Percentiles rank a stretch among this genome's conserved stretches.
Conservation (phyloP, 2,888 invertebrate species). For the Schrankia costaestrigalis region DNA sequence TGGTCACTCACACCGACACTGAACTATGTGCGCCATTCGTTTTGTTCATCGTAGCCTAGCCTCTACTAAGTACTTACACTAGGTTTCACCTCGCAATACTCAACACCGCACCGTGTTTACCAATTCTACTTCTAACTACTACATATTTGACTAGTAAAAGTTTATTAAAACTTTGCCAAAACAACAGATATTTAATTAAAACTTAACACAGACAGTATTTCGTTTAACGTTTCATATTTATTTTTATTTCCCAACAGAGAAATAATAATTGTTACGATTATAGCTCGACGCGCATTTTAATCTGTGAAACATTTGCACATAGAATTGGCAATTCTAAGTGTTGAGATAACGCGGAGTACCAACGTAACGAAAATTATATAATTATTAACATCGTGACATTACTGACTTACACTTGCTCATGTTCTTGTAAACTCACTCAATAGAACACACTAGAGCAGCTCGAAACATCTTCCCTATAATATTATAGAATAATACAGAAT, state of each 20-base stretch:
- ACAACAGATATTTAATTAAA: constrained; percentile 29
- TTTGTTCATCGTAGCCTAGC: constrained; percentile 17
- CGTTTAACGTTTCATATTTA: constrained; percentile 15
- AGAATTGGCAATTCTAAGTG: constrained; percentile 4
- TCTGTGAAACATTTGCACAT: constrained; percentile 8
- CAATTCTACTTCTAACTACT: no score
- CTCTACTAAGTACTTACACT: constrained; percentile 6
- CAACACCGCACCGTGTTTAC: no score
- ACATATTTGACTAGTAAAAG: no score
- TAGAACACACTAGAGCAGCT: no score
- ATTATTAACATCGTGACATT: no score
- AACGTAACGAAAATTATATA: no score
- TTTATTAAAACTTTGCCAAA: no score
- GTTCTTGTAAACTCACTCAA: no score
- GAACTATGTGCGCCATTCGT: constrained; percentile 33
- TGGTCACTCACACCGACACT: no score
- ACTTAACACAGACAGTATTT: constrained; percentile 12
- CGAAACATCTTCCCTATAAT: no score
- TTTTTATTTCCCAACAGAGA: constrained; percentile 22
- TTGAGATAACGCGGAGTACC: neutral
- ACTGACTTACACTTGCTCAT: no score
- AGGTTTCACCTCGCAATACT: constrained; percentile 24
- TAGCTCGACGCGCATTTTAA: constrained; percentile 12
- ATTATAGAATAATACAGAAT: no score
- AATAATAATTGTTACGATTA: constrained; percentile 17